phyloP scores from a whole-genome alignment of 2,113 vertebrate species.

The Zapornia atra region DNA sequence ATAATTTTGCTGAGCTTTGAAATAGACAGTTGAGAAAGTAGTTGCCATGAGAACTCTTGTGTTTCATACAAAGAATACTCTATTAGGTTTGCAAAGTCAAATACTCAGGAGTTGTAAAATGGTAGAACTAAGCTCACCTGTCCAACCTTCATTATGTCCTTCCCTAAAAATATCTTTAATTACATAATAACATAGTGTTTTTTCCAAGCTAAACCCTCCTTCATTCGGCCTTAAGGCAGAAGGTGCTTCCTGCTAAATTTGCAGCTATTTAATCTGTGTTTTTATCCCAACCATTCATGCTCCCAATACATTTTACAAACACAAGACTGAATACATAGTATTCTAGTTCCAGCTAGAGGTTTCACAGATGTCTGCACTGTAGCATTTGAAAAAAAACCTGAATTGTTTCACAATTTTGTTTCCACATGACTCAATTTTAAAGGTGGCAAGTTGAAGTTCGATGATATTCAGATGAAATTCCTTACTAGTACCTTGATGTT shows the following conservation, averaged over 20 bases:
- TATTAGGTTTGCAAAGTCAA: not conserved
- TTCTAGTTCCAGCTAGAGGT: not conserved
- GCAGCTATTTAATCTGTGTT: not conserved
- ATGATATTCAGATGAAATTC: not conserved
- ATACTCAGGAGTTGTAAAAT: not conserved
- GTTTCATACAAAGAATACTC: not conserved
- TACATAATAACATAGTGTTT: not conserved
- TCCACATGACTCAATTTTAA: not conserved
- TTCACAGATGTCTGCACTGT: not conserved
- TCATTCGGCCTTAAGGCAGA: not conserved
- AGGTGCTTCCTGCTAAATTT: not conserved
- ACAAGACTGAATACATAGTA: not conserved
- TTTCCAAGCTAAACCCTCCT: not conserved
- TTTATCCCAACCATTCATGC: not conserved
- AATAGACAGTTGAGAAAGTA: not conserved
- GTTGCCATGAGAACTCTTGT: conserved; percentile 33
- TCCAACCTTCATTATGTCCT: not conserved
- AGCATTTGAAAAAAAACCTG: not conserved
- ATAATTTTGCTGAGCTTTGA: not conserved
- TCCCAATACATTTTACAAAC: not conserved
- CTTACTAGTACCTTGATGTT: not conserved
- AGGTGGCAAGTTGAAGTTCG: not conserved
- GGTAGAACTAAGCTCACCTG: not conserved
- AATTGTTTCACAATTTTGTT: not conserved
- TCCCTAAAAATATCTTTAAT: not conserved